Evolutionary conservation across 1,140 invertebrate species (phyloP).

Genomic region (Whitmania pigra): DNA sequence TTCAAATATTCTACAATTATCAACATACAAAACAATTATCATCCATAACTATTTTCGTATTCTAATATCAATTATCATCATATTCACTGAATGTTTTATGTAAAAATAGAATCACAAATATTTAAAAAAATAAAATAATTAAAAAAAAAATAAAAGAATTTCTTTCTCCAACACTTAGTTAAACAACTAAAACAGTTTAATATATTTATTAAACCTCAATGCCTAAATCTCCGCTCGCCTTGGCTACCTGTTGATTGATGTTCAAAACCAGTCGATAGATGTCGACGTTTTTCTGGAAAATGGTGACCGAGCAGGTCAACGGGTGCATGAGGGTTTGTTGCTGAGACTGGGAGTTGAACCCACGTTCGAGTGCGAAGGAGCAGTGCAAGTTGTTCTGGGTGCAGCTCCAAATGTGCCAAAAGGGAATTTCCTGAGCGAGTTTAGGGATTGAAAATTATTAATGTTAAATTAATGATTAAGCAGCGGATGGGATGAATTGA

Average conservation of each 20-base stretch:
- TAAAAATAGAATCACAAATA: too few species aligned
- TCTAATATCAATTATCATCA: too few species aligned
- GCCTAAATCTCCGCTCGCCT: slow-evolving; percentile 32
- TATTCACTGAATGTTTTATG: too few species aligned
- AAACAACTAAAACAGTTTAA: too few species aligned
- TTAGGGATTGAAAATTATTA: not conserved
- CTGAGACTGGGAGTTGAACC: slow-evolving; percentile 29
- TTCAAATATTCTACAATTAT: too few species aligned
- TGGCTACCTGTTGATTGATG: slow-evolving; percentile 45
- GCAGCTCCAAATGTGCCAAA: slow-evolving; percentile 77
- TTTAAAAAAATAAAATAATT: too few species aligned
- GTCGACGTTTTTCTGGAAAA: slow-evolving; percentile 46
- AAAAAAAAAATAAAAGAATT: too few species aligned
- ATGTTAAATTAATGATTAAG: too few species aligned
- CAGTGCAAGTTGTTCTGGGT: slow-evolving; percentile 73
- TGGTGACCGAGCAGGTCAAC: slow-evolving; percentile 41
- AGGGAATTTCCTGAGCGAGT: slow-evolving; percentile 61
- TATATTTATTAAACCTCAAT: too few species aligned
- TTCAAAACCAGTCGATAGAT: slow-evolving; percentile 46
- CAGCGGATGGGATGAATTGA: not conserved
- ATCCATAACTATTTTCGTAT: too few species aligned
- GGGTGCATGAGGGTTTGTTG: slow-evolving; percentile 23
- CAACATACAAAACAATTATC: too few species aligned
- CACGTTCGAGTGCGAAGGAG: slow-evolving; percentile 65
- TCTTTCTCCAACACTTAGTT: too few species aligned